Percentiles rank a stretch among this genome's conserved stretches.
phyloP scores from a whole-genome alignment of 2,797 vertebrate species.

The Champsocephalus esox region DNA sequence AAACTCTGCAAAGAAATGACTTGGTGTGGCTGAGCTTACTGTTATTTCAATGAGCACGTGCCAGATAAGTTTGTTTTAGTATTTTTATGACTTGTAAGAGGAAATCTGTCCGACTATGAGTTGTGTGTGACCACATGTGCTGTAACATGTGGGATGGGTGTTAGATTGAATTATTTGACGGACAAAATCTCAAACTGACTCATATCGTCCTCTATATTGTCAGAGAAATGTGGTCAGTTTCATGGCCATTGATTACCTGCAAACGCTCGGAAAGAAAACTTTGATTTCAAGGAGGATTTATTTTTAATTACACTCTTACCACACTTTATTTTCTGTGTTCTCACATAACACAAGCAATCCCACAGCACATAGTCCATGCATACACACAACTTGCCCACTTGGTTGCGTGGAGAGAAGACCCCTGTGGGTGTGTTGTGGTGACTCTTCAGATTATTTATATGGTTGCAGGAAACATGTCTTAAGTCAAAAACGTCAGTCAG shows the following conservation, averaged over 20 bases:
- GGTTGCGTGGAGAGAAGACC: slow-evolving; percentile 77
- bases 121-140: slow-evolving; percentile 28
- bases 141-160: slow-evolving; percentile 24
- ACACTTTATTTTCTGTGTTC: slow-evolving; percentile 25
- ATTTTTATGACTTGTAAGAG: slow-evolving; percentile 25
- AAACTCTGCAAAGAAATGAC: slow-evolving; percentile 38
- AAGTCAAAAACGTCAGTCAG: slow-evolving; percentile 34
- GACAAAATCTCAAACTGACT: slow-evolving; percentile 60
- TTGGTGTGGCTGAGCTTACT: slow-evolving; percentile 14
- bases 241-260: slow-evolving; percentile 38
- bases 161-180: slow-evolving; percentile 47
- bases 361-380: slow-evolving; percentile 29
- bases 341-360: slow-evolving; percentile 36
- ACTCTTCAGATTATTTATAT: slow-evolving; percentile 71
- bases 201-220: slow-evolving; percentile 36
- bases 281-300: slow-evolving; percentile 50
- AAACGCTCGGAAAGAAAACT: slow-evolving; percentile 40
- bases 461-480: slow-evolving; percentile 41
- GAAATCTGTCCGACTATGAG: slow-evolving; percentile 38
- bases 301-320: slow-evolving; percentile 10
- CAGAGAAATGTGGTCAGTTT: slow-evolving; percentile 56
- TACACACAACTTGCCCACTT: slow-evolving; percentile 57
- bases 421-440: slow-evolving; percentile 75
- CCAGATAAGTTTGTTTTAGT: slow-evolving; percentile 17
- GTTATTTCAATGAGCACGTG: slow-evolving; percentile 21